phyloP scores from a whole-genome alignment of 2,888 invertebrate genomes.

The Tetrapedia diversipes region DNA sequence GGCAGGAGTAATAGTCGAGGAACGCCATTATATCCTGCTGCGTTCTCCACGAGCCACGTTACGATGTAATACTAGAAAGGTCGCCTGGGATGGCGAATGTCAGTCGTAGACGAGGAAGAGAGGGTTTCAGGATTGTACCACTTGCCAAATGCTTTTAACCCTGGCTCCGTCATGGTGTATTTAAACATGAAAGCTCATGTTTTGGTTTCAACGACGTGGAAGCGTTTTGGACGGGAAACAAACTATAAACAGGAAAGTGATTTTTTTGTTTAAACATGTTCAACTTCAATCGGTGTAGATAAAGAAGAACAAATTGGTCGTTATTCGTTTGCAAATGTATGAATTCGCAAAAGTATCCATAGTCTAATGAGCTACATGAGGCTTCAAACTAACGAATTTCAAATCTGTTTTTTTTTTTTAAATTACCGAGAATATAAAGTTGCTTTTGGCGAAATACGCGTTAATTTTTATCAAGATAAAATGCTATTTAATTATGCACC shows the following conservation, averaged over 20 bases:
- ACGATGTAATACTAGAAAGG: constrained; percentile 69
- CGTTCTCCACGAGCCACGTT: constrained; percentile 69
- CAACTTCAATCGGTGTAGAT: too few species aligned
- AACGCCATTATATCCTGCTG: constrained; percentile 73
- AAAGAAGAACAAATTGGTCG: too few species aligned
- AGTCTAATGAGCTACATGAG: too few species aligned
- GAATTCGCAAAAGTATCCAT: too few species aligned
- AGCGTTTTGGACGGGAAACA: constrained; percentile 1
- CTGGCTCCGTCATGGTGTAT: constrained; percentile 9
- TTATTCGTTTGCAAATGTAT: too few species aligned
- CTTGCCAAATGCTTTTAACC: constrained; percentile 61
- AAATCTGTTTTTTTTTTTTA: too few species aligned
- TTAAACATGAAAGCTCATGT: constrained; percentile 22
- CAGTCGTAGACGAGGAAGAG: constrained; percentile 53
- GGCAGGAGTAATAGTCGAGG: constrained; percentile 73
- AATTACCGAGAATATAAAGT: too few species aligned
- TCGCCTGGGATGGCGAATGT: constrained; percentile 67
- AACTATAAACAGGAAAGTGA: not conserved
- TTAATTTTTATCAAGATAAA: too few species aligned
- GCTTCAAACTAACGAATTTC: too few species aligned
- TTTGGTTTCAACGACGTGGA: constrained; percentile 12
- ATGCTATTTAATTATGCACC: too few species aligned
- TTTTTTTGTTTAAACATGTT: too few species aligned
- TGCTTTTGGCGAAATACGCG: too few species aligned
- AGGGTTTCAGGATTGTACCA: constrained; percentile 50